Percentiles rank a stretch among this genome's conserved stretches.
These are phyloP conservation scores for Calameuta pallipes DNA, from an alignment of 2,888 invertebrate species.

Conservation along the genomic window DNA sequence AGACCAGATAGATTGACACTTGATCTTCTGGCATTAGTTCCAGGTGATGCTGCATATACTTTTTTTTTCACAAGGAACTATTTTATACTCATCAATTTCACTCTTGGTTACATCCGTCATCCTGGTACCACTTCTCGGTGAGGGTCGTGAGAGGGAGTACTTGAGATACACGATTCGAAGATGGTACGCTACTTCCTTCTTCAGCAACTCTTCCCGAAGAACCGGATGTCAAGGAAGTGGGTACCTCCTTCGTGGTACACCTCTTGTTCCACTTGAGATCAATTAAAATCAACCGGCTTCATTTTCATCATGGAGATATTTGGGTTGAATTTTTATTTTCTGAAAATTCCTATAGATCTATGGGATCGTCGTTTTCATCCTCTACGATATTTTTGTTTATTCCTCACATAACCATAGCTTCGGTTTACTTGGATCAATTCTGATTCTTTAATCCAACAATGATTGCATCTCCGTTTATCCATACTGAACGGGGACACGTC, in stretches of 20 bases:
- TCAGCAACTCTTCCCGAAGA: constrained; percentile 16
- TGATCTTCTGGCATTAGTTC: neutral
- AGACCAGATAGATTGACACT: neutral
- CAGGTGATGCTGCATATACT: neutral
- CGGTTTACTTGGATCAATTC: neutral
- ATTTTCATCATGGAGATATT: neutral
- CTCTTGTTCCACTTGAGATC: constrained; percentile 12
- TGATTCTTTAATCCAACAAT: neutral
- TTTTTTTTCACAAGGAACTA: neutral
- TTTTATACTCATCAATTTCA: neutral
- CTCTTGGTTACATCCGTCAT: neutral
- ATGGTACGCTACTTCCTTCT: constrained; percentile 10
- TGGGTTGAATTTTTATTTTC: neutral
- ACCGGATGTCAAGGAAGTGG: constrained; percentile 11
- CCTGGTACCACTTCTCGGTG: neutral
- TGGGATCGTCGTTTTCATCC: neutral
- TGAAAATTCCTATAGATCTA: neutral
- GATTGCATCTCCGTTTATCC: neutral
- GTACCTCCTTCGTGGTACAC: neutral
- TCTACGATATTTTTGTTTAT: neutral
- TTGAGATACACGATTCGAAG: constrained; percentile 13
- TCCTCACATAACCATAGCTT: neutral
- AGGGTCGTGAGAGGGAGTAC: neutral
- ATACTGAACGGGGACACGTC: neutral
- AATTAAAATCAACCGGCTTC: constrained; percentile 11